Percentiles rank a stretch among this genome's conserved stretches.
Conservation (phyloP, 2,797 vertebrate genomes). For the Brachyrhaphis roseni region DNA sequence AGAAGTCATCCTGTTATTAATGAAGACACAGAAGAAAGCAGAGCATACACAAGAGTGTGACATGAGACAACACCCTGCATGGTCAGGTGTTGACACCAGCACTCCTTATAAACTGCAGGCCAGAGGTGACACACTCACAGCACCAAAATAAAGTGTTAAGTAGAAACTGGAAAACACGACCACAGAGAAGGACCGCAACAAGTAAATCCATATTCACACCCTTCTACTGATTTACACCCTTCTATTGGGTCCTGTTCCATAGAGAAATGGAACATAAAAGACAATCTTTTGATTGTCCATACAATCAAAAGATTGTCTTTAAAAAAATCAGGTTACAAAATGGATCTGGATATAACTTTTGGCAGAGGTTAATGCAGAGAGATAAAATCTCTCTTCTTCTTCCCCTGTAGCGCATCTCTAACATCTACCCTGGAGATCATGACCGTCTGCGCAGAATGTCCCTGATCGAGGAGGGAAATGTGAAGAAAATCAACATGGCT, state of each 20-base stretch:
- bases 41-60: not conserved
- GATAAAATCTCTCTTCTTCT: not conserved
- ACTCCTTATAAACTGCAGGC: not conserved
- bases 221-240: not conserved
- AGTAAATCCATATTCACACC: not conserved
- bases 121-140: not conserved
- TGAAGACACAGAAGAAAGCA: not conserved
- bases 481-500: slow-evolving; percentile 96
- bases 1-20: not conserved
- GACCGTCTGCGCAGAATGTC: slow-evolving; percentile 92
- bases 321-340: not conserved
- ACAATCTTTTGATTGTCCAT: too few species aligned
- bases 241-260: not conserved
- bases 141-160: not conserved
- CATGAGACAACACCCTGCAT: not conserved
- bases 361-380: not conserved
- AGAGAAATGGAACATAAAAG: too few species aligned
- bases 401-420: slow-evolving; percentile 77
- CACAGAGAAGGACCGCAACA: not conserved
- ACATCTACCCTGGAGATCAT: slow-evolving; percentile 82
- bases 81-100: not conserved
- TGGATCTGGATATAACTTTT: not conserved
- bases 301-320: too few species aligned
- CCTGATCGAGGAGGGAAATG: slow-evolving; percentile 87
- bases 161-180: not conserved